Evolutionary conservation across 1,140 invertebrate genomes (phyloP), one percentile per base, ranked within the genome.

Genomic region (Linepithema humile): DNA sequence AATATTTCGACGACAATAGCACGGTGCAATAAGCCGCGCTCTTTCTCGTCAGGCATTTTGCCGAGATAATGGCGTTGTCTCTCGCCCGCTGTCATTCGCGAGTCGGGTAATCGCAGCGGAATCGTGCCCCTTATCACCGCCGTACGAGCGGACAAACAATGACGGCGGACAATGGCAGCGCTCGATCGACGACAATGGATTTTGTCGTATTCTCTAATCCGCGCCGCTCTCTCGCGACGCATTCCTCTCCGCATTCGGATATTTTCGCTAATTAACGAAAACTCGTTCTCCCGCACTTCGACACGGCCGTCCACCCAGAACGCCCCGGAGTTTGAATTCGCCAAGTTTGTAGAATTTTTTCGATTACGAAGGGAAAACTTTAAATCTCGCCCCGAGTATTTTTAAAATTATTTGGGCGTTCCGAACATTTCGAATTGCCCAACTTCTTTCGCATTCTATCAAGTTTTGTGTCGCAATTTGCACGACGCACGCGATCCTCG

Each of bases 111-210:
- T n/a, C n/a, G 67, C 20, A 23, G 62, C 70, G 67, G 65, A 86
- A 85, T 86, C 75, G 64, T 77, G 67, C 72, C 73, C 77, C 85
- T 89, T 89, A 85, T 89, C 88, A 57, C 59, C 45, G 64, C 57
- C 67, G 73, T 77, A 67, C 74, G 87, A 84, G 43, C 73, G 45
- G 67, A 50, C 69, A 57, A 87, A 89, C 82, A 89, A 89, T 89
- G 67, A 48, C 48, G 82, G 53, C 80, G 29, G 85, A 89, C 84
- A 89, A 88, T 89, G 69, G 50, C 73, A 59, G 32, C 29, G 69
- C 55, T 59, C 84, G 88, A 88, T 86, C 84, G 84, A 89, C 85
- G 64, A 84, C 88, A 88, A 88, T 84, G 85, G 87, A 89, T 89
- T 89, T 86, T 74, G 60, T 84, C 87, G 85, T 73, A 73, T 82